A percentile compares a stretch with the other conserved stretches of the same genome.
Conservation (phyloP, 2,797 vertebrate genomes). For the Delichon dasypus region DNA sequence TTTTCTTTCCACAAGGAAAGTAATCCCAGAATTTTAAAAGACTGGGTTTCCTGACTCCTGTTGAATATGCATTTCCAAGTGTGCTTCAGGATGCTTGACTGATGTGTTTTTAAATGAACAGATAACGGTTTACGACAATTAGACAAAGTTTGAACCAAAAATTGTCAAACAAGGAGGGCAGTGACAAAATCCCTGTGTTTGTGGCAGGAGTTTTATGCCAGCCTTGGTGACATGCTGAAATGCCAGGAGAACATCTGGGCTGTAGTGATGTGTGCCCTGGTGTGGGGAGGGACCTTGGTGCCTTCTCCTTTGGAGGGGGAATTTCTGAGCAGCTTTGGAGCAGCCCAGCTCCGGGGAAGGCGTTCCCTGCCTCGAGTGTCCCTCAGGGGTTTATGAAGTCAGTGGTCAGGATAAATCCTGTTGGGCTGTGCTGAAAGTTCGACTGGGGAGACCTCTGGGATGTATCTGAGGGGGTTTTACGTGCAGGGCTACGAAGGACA, state of each 20-base stretch:
- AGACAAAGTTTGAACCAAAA: not conserved
- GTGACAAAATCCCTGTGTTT: not conserved
- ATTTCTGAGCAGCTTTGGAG: not conserved
- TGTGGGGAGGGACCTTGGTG: not conserved
- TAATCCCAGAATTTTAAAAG: not conserved
- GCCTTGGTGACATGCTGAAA: accelerated
- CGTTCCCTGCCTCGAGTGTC: not conserved
- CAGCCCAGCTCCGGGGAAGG: not conserved
- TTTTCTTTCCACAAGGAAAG: not conserved
- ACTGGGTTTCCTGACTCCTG: not conserved
- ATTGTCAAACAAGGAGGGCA: not conserved
- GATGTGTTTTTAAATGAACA: constrained; percentile 14
- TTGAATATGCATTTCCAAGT: not conserved
- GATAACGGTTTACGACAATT: not conserved
- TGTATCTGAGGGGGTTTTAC: not conserved
- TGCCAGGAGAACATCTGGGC: not conserved
- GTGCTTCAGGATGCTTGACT: not conserved
- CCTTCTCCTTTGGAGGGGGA: accelerated
- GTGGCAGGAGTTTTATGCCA: not conserved
- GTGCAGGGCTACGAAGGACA: not conserved
- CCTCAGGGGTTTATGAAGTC: not conserved
- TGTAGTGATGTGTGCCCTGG: accelerated
- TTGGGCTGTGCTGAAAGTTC: not conserved
- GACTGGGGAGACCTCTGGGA: not conserved
- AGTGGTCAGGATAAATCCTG: accelerated